These are phyloP conservation scores for Microplitis demolitor DNA, from an alignment of 1,140 invertebrate species.

Conservation along the genomic window DNA sequence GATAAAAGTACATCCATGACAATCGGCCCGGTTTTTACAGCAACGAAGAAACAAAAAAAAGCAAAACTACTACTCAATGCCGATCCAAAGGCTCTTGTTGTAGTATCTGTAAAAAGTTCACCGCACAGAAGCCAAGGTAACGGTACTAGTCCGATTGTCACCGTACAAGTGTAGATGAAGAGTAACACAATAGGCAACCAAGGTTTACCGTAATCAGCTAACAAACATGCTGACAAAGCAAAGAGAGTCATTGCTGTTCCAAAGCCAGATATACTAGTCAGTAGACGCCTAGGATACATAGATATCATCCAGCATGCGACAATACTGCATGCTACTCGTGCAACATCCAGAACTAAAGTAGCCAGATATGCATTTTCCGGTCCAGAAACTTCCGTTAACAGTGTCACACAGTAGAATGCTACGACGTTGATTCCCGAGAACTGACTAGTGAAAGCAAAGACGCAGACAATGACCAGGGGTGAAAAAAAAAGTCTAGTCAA, in stretches of 20 bases:
- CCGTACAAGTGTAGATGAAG: slow-evolving; percentile 64
- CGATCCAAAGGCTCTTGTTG: slow-evolving; percentile 64
- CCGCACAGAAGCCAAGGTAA: slow-evolving; percentile 75
- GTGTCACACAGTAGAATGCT: slow-evolving; percentile 74
- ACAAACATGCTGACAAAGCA: slow-evolving; percentile 52
- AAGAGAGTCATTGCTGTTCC: slow-evolving; percentile 64
- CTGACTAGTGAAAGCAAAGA: slow-evolving; percentile 68
- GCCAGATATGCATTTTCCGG: slow-evolving; percentile 65
- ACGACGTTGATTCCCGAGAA: slow-evolving; percentile 72
- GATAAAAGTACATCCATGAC: slow-evolving; percentile 66
- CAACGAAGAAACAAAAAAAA: slow-evolving; percentile 71
- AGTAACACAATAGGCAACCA: slow-evolving; percentile 63
- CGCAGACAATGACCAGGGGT: slow-evolving; percentile 66
- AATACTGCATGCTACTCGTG: slow-evolving; percentile 68
- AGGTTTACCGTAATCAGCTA: slow-evolving; percentile 46
- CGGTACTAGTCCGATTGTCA: slow-evolving; percentile 66
- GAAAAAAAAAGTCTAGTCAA: slow-evolving; percentile 56
- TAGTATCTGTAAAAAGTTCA: slow-evolving; percentile 66
- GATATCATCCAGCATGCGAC: slow-evolving; percentile 66
- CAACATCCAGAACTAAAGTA: slow-evolving; percentile 71
- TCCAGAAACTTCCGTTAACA: slow-evolving; percentile 64
- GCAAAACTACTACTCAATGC: slow-evolving; percentile 68
- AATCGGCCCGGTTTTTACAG: slow-evolving; percentile 72
- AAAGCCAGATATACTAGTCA: slow-evolving; percentile 66
- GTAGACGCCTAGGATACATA: slow-evolving; percentile 63